A percentile compares a stretch with the other conserved stretches of the same genome.
phyloP scores from a whole-genome alignment of 30 jellyfish, hydroid and myxozoan species.

The Chrysaora quinquecirrha region DNA sequence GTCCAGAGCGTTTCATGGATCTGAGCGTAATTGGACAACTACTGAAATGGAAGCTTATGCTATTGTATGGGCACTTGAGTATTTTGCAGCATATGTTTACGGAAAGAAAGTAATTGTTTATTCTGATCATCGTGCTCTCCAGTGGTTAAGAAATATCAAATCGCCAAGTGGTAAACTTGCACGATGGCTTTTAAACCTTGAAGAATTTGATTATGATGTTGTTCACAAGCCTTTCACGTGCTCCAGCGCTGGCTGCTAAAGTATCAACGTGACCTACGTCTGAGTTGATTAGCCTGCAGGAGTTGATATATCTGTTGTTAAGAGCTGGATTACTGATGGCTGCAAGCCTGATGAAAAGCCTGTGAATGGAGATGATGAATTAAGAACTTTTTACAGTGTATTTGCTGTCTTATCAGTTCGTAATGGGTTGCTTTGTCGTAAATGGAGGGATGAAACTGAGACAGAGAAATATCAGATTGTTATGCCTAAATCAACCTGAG shows the following conservation, averaged over 20 bases:
- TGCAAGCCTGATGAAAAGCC: neutral
- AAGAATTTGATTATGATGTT: neutral
- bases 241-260: neutral
- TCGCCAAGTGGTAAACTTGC: too few species aligned
- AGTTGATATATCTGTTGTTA: too few species aligned
- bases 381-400: neutral
- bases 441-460: neutral
- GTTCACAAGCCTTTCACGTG: neutral
- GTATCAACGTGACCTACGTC: neutral
- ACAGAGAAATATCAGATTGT: neutral
- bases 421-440: neutral
- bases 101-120: too few species aligned
- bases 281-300: neutral
- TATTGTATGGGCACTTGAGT: too few species aligned
- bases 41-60: too few species aligned
- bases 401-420: neutral
- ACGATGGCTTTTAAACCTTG: too few species aligned
- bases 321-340: neutral
- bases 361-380: neutral
- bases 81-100: too few species aligned
- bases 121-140: too few species aligned
- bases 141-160: too few species aligned
- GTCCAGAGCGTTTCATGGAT: too few species aligned
- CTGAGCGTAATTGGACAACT: too few species aligned
- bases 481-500: neutral